Evolutionary conservation across 2,888 invertebrate genomes (phyloP), one percentile per base, ranked within the genome.

Genomic region (Neelides folsomi): DNA sequence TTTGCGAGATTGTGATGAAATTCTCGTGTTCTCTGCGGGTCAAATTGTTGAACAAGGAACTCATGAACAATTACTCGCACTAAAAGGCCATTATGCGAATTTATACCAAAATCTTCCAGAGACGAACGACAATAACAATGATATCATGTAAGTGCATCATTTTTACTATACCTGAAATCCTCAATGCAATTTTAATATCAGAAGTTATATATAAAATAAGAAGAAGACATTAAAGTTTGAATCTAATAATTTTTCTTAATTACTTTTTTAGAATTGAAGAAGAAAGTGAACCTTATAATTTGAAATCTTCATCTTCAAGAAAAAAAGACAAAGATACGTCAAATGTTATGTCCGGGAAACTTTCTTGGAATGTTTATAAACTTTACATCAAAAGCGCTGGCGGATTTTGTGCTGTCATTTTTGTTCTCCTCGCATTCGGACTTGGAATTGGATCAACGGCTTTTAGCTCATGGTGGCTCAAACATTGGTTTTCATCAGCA

Each of bases 401-500:
- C 13, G 75, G 76, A 7, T 71, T 69, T 51, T 51, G 71, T 1
- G 57, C 74, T 0, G 64, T 70, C 37, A 55, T 71, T 38, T 63
- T 73, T 35, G 68, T 77, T 10, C 59, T 75, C 19, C 36, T 70
- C 0, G 68, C 67, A 38, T 75, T 77, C 57, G 65, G 73, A 6
- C 18, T 75, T 36, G 76, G 76, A 56, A 73, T 77, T 34, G 73
- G 73, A 6, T 70, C 74, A 10, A 71, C 73, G 13, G 72, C 76
- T 1, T 76, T 78, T 63, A 75, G 77, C 45, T 75, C 75, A 46
- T 77, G 77, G 73, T 79, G 79, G 78, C 69, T 80, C 6, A 73
- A 76, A 3, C 67, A 70, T 49, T 80, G 80, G 79, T 64, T 66
- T 75, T 13, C 67, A 70, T 47, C 69, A 70, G 19, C 18, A 2